Evolutionary conservation across 2,888 invertebrate genomes (phyloP).

Genomic region (Dasypolia templi): DNA sequence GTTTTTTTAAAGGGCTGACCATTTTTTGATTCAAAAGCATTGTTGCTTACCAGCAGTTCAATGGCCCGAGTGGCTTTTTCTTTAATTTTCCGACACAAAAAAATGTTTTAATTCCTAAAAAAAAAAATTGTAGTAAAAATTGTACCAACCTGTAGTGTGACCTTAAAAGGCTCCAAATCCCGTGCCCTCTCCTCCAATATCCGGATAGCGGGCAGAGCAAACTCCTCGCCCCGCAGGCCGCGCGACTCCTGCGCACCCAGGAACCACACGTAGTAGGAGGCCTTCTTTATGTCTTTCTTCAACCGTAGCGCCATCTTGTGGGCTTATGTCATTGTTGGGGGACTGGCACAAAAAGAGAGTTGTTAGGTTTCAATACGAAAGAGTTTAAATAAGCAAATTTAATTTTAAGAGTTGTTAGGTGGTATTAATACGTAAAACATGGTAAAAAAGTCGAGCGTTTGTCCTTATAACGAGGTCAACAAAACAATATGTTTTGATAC

Average conservation of each 20-base stretch:
- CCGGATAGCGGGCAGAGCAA: conserved; percentile 95
- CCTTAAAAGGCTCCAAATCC: conserved; percentile 96
- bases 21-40: no score
- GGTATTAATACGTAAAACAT: no score
- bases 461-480: neutral
- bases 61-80: no score
- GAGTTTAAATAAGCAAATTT: no score
- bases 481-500: neutral
- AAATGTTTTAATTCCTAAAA: no score
- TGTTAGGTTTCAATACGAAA: conserved; percentile 1
- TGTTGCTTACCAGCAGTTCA: no score
- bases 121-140: neutral
- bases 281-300: conserved; percentile 96
- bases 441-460: neutral
- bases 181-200: conserved; percentile 96
- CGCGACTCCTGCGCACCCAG: conserved; percentile 98
- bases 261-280: conserved; percentile 98
- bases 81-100: no score
- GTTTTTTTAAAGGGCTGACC: no score
- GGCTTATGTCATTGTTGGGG: conserved; percentile 85
- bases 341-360: conserved; percentile 72
- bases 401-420: neutral
- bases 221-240: conserved; percentile 96
- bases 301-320: conserved; percentile 94
- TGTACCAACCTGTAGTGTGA: conserved; percentile 94